These are phyloP conservation scores for Conchocele bisecta DNA, from an alignment of 2,888 invertebrate genomes.

Conservation along the genomic window DNA sequence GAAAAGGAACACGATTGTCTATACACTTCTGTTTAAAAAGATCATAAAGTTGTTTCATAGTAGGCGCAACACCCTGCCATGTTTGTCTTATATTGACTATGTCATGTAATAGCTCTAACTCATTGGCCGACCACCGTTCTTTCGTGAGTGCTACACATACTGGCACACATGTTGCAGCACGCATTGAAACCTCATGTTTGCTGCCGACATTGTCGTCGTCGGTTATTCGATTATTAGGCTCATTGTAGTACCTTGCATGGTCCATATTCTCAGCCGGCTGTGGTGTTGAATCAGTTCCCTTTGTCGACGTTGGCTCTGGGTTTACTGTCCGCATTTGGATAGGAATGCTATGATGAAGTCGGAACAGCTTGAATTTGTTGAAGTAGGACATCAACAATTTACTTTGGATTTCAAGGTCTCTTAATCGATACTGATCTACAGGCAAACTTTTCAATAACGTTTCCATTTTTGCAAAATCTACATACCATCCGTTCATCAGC, in stretches of 20 bases:
- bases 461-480: conserved; percentile 20
- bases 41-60: conserved; percentile 1
- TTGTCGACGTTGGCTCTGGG: background rate
- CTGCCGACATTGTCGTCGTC: conserved; percentile 4
- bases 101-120: conserved; percentile 25
- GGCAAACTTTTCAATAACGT: conserved; percentile 10
- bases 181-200: no score
- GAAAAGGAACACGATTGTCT: conserved; percentile 3
- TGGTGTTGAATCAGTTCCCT: background rate
- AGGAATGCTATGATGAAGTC: conserved; percentile 32
- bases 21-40: conserved; percentile 14
- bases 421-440: conserved; percentile 12
- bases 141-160: background rate
- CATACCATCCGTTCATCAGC: conserved; percentile 41
- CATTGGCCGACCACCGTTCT: conserved; percentile 4
- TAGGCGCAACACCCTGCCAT: no score
- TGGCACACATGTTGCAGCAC: no score
- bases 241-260: no score
- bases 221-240: background rate
- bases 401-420: conserved; percentile 26
- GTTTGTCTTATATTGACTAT: conserved; percentile 1
- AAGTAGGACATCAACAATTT: conserved; percentile 28
- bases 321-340: no score
- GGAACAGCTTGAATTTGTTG: conserved; percentile 17
- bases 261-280: background rate